Evolutionary conservation across 2,888 invertebrate species (phyloP).

Genomic region (Hydraecia micacea): DNA sequence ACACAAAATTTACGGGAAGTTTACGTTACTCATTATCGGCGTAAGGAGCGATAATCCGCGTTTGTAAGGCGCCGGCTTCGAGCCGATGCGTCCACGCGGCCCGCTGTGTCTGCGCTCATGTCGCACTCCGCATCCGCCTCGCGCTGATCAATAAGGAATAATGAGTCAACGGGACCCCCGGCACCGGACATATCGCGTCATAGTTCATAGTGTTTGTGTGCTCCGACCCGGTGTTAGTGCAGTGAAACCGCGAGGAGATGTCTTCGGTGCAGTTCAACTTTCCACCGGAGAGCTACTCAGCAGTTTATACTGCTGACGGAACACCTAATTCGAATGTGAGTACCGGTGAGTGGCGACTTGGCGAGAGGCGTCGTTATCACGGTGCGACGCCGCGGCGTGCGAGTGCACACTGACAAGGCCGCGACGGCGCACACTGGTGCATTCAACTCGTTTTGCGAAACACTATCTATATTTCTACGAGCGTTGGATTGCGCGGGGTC

Average conservation of each 20-base stretch:
- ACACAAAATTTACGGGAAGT: constrained; percentile 80
- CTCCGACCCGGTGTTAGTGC: constrained; percentile 73
- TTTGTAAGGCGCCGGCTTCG: constrained; percentile 73
- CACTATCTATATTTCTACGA: constrained; percentile 69
- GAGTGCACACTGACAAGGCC: constrained; percentile 83
- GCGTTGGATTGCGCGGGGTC: constrained; percentile 29
- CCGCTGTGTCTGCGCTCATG: constrained; percentile 67
- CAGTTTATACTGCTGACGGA: constrained; percentile 81
- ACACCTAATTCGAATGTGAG: constrained; percentile 82
- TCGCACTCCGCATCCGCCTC: constrained; percentile 66
- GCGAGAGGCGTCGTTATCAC: constrained; percentile 75
- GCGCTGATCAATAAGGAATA: constrained; percentile 79
- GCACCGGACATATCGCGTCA: constrained; percentile 69
- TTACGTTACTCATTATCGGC: constrained; percentile 84
- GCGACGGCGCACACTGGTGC: constrained; percentile 78
- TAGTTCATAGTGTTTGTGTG: constrained; percentile 67
- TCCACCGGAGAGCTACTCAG: constrained; percentile 87
- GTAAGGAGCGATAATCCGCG: constrained; percentile 82
- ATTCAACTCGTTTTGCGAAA: constrained; percentile 82
- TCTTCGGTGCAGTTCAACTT: constrained; percentile 82
- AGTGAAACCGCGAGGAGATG: constrained; percentile 76
- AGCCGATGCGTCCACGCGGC: constrained; percentile 62
- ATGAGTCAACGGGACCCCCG: constrained; percentile 74
- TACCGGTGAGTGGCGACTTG: constrained; percentile 70
- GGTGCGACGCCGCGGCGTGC: constrained; percentile 70